phyloP scores from a whole-genome alignment of 1,140 invertebrate genomes.

The Notospermus geniculatus region DNA sequence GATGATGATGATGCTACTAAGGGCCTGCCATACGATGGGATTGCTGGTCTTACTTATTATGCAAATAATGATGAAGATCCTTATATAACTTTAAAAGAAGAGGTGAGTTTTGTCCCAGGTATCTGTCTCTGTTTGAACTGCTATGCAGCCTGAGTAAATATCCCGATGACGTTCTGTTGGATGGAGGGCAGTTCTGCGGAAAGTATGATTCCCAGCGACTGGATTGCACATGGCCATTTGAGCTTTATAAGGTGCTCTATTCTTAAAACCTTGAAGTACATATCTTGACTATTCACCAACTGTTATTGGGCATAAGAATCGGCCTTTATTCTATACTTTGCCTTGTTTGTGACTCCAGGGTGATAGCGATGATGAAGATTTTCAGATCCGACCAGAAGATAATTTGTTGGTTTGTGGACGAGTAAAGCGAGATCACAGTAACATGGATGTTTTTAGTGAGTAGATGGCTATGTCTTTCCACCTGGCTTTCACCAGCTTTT shows the following conservation, averaged over 20 bases:
- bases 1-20: conserved; percentile 67
- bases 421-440: conserved; percentile 77
- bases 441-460: conserved; percentile 84
- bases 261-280: too few relatives aligned
- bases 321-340: conserved; percentile 3
- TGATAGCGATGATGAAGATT: conserved; percentile 83
- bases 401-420: conserved; percentile 88
- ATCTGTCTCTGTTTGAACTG: neutral
- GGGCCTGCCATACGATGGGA: conserved; percentile 33
- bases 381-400: conserved; percentile 83
- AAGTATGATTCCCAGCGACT: too few relatives aligned
- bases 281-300: too few relatives aligned
- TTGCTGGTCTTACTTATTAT: conserved; percentile 59
- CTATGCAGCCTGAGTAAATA: too few relatives aligned
- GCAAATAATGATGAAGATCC: conserved; percentile 62
- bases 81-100: conserved; percentile 59
- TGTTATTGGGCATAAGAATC: too few relatives aligned
- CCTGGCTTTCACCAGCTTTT: too few relatives aligned
- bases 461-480: neutral
- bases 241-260: too few relatives aligned
- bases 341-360: conserved; percentile 56
- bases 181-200: too few relatives aligned
- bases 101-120: conserved; percentile 61
- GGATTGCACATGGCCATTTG: too few relatives aligned
- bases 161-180: too few relatives aligned